Evolutionary conservation across 1,140 invertebrate species (phyloP).

Genomic region (Capitella teleta): DNA sequence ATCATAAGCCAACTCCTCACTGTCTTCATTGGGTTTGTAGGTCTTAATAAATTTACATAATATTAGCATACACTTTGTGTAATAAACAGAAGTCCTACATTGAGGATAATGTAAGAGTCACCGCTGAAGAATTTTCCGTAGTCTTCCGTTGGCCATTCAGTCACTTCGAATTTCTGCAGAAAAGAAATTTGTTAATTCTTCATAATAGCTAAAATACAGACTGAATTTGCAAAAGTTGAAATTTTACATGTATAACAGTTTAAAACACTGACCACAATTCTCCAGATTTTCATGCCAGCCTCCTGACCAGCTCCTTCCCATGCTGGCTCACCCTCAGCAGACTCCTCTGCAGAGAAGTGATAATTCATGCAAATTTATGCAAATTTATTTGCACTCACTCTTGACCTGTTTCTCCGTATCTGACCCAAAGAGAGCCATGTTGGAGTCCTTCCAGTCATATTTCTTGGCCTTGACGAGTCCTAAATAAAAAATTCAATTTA

Average conservation of each 20-base stretch:
- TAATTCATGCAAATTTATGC: background rate
- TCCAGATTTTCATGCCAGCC: slow-evolving; percentile 41
- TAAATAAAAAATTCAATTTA: slow-evolving; percentile 3
- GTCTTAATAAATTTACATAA: slow-evolving; percentile 3
- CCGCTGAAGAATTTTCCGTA: slow-evolving; percentile 81
- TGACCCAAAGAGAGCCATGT: slow-evolving; percentile 34
- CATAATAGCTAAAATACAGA: background rate
- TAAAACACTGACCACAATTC: slow-evolving; percentile 37
- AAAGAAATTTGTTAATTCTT: background rate
- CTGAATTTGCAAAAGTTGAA: background rate
- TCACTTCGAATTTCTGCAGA: slow-evolving; percentile 11
- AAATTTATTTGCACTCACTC: slow-evolving; percentile 31
- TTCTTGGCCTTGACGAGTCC: slow-evolving; percentile 30
- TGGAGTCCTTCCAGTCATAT: slow-evolving; percentile 38
- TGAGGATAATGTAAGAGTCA: slow-evolving; percentile 78
- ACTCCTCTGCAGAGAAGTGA: slow-evolving; percentile 23
- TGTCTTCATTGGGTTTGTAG: slow-evolving; percentile 11
- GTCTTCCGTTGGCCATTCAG: slow-evolving; percentile 42
- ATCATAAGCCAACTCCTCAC: slow-evolving; percentile 12
- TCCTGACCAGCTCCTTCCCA: slow-evolving; percentile 39
- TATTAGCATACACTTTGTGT: background rate
- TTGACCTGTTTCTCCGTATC: slow-evolving; percentile 30
- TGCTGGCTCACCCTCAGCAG: slow-evolving; percentile 31
- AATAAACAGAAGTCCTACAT: slow-evolving; percentile 24
- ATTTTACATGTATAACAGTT: background rate